Evolutionary conservation across 2,113 vertebrate species (phyloP).

Genomic region (Rana temporaria): DNA sequence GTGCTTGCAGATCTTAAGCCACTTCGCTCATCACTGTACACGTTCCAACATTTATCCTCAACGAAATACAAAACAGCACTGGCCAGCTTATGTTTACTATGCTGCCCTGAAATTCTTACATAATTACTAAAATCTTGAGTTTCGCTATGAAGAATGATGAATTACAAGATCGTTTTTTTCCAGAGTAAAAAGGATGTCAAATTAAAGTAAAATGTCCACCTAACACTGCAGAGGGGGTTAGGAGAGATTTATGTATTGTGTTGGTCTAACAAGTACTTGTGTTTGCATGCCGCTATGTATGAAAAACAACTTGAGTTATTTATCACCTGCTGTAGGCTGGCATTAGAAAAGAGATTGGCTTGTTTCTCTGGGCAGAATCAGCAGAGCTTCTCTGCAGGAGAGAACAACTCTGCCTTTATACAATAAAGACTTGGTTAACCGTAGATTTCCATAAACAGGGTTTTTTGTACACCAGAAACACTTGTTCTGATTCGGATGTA

Average conservation of each 20-base stretch:
- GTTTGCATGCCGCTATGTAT: background rate
- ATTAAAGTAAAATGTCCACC: too few species aligned
- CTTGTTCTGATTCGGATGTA: constrained; percentile 9
- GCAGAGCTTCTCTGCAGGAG: constrained; percentile 26
- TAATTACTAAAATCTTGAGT: too few species aligned
- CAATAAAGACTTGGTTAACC: constrained; percentile 7
- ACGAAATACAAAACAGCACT: too few species aligned
- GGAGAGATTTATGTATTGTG: background rate
- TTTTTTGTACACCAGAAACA: background rate
- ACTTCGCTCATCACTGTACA: too few species aligned
- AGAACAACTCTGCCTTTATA: background rate
- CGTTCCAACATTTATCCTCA: too few species aligned
- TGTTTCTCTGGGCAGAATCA: constrained; percentile 6
- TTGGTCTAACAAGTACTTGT: background rate
- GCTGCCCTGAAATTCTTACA: too few species aligned
- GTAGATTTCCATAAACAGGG: constrained; percentile 23
- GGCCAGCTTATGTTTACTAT: too few species aligned
- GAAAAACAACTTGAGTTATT: constrained; percentile 21
- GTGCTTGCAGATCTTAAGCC: too few species aligned
- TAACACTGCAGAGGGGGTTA: background rate
- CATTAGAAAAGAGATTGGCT: constrained; percentile 16
- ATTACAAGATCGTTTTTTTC: too few species aligned
- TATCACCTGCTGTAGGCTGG: constrained; percentile 32
- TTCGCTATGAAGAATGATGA: too few species aligned
- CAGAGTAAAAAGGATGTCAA: too few species aligned